A percentile compares a stretch with the other conserved stretches of the same genome.
These are phyloP conservation scores for Chaunax sp. DNA, from an alignment of 2,797 vertebrate species.

Conservation along the genomic window DNA sequence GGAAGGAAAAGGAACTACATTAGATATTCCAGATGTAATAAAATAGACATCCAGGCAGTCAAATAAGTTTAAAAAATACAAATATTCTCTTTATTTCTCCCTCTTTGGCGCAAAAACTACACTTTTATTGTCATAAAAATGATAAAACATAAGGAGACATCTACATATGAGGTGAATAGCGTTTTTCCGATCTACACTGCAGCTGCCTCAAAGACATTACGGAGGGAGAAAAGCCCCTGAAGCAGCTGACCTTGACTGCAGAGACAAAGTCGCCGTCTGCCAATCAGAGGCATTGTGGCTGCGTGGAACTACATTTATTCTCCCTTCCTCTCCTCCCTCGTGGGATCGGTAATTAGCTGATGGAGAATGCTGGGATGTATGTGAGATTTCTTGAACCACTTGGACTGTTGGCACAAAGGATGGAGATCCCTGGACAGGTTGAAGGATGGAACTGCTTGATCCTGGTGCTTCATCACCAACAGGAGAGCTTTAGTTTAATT, in stretches of 20 bases:
- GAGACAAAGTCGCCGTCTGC: constrained; percentile 47
- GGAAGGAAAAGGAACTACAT: too few relatives aligned
- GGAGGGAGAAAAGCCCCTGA: constrained; percentile 23
- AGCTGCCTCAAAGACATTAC: background rate
- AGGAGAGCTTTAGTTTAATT: background rate
- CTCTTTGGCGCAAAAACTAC: too few relatives aligned
- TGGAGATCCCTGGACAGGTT: background rate
- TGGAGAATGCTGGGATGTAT: too few relatives aligned
- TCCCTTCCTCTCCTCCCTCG: background rate
- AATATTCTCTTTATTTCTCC: too few relatives aligned
- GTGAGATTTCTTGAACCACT: background rate
- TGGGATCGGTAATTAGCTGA: constrained; percentile 11
- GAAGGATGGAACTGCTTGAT: background rate
- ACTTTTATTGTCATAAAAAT: too few relatives aligned
- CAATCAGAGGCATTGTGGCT: constrained; percentile 42
- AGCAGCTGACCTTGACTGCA: constrained; percentile 57
- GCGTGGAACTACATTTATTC: constrained; percentile 1
- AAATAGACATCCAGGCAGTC: too few relatives aligned
- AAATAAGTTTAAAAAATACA: too few relatives aligned
- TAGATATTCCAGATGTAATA: too few relatives aligned
- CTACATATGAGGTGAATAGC: background rate
- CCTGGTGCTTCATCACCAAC: background rate
- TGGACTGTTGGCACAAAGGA: background rate
- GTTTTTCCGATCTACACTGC: background rate
- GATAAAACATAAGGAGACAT: background rate